A percentile compares a stretch with the other conserved stretches of the same genome.
These are phyloP conservation scores for Taenaris catops DNA, from an alignment of 2,888 invertebrate genomes.

Conservation along the genomic window DNA sequence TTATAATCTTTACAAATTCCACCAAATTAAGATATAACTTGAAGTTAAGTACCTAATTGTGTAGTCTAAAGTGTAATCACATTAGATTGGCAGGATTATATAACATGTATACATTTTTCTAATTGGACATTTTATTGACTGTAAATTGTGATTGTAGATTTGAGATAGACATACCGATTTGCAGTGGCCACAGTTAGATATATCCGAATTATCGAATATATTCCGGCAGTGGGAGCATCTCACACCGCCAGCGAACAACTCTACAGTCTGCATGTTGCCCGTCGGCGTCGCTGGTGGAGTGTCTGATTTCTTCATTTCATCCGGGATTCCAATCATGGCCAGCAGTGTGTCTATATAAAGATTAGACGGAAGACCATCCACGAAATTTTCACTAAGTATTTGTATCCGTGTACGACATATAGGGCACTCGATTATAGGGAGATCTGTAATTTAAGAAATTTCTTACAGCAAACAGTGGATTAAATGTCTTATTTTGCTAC, in stretches of 20 bases:
- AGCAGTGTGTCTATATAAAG: constrained; percentile 83
- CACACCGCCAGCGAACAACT: constrained; percentile 49
- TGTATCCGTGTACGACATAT: constrained; percentile 75
- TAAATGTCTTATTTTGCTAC: too few species aligned
- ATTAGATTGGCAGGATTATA: too few species aligned
- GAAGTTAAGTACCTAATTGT: too few species aligned
- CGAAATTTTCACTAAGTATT: constrained; percentile 64
- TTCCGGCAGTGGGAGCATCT: constrained; percentile 55
- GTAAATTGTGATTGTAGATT: too few species aligned
- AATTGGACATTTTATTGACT: too few species aligned
- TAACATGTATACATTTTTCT: too few species aligned
- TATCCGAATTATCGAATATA: constrained; percentile 47
- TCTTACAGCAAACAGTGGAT: too few species aligned
- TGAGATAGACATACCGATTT: constrained; percentile 77
- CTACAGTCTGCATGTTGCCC: constrained; percentile 39
- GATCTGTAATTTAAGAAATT: constrained; percentile 46
- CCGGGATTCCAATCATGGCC: constrained; percentile 55
- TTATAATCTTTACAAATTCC: too few species aligned
- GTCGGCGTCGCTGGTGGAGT: constrained; percentile 39
- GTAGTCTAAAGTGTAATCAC: too few species aligned
- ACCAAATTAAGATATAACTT: too few species aligned
- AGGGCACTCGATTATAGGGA: constrained; percentile 72
- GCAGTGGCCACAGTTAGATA: constrained; percentile 78
- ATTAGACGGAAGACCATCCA: constrained; percentile 82
- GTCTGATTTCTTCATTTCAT: constrained; percentile 23